Evolutionary conservation across 2,113 vertebrate species (phyloP).

Genomic region (Serinus canaria): DNA sequence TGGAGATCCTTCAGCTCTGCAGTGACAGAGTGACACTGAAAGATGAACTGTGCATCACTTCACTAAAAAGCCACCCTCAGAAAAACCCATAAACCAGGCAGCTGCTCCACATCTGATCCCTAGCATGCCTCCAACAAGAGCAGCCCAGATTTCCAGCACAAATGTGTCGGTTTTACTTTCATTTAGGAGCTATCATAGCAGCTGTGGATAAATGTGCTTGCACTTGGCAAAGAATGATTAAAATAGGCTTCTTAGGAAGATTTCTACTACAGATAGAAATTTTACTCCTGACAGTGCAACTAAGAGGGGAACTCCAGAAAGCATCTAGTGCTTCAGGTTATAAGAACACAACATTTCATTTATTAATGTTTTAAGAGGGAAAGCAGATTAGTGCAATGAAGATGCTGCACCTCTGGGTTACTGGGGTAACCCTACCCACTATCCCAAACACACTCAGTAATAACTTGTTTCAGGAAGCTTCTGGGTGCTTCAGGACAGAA

Average conservation of each 20-base stretch:
- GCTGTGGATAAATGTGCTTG: neutral
- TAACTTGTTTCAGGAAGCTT: neutral
- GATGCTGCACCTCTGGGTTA: neutral
- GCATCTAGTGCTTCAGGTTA: neutral
- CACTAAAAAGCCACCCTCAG: neutral
- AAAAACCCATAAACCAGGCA: neutral
- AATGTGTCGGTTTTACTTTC: neutral
- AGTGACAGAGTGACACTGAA: neutral
- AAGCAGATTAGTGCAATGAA: neutral
- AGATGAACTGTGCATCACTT: neutral
- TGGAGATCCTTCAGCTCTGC: neutral
- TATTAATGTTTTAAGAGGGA: neutral
- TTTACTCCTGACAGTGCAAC: neutral
- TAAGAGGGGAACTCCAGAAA: neutral
- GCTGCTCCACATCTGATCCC: neutral
- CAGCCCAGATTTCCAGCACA: neutral
- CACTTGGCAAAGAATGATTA: neutral
- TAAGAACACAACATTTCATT: neutral
- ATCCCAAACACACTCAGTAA: neutral
- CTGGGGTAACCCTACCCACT: neutral
- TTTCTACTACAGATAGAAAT: neutral
- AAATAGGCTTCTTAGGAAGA: neutral
- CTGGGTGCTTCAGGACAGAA: neutral
- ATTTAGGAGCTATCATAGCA: neutral
- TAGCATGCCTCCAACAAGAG: neutral